phyloP scores from a whole-genome alignment of 1,140 invertebrate genomes.

The Nebria ingens region DNA sequence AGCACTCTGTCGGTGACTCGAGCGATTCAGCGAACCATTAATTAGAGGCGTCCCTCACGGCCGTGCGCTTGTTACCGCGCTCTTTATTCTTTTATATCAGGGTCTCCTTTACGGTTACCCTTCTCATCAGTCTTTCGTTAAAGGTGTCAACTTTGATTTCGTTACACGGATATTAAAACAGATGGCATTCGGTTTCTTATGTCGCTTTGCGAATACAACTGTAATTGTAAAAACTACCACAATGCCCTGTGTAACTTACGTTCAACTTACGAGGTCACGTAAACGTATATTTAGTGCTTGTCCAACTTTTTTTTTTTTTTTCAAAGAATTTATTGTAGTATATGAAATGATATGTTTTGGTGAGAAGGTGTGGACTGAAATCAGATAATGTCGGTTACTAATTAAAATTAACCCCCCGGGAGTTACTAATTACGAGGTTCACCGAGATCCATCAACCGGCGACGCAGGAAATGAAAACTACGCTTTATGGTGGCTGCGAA shows the following conservation, averaged over 20 bases:
- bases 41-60: background rate
- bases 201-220: too few relatives aligned
- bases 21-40: background rate
- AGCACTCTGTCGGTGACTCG: background rate
- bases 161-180: background rate
- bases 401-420: conserved; percentile 4
- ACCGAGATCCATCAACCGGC: background rate
- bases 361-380: background rate
- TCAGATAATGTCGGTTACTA: conserved; percentile 1
- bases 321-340: too few relatives aligned
- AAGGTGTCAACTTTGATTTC: conserved; percentile 1
- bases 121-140: conserved; percentile 7
- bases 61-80: background rate
- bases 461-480: conserved; percentile 2
- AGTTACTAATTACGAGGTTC: background rate
- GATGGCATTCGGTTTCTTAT: too few relatives aligned
- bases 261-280: too few relatives aligned
- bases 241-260: too few relatives aligned
- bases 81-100: conserved; percentile 6
- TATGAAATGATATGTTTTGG: background rate
- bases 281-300: too few relatives aligned
- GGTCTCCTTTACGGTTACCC: background rate
- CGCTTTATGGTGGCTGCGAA: background rate
- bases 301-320: too few relatives aligned
- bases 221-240: too few relatives aligned